phyloP scores from a whole-genome alignment of 2,888 invertebrate species.

The Apodemia mormo region DNA sequence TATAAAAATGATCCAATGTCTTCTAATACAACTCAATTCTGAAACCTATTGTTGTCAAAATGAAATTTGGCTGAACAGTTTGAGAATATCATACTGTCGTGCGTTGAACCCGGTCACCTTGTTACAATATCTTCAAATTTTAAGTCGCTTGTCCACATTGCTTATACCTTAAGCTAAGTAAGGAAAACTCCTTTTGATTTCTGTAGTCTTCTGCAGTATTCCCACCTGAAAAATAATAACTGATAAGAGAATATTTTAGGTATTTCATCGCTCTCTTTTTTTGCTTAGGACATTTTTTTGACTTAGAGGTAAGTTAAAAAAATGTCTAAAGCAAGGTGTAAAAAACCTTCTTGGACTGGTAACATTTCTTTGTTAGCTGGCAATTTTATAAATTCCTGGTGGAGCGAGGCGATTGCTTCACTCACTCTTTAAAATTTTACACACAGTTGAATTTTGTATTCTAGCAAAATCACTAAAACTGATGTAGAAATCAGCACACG shows the following conservation, averaged over 20 bases:
- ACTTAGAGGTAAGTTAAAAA: not conserved
- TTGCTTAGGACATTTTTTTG: not conserved
- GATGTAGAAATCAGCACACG: too few species aligned
- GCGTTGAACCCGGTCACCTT: conserved; percentile 17
- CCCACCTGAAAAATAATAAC: conserved; percentile 8
- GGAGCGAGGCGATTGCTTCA: not conserved
- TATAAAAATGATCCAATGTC: conserved; percentile 28
- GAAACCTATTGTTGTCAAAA: not conserved
- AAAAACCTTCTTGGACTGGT: not conserved
- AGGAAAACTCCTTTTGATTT: not conserved
- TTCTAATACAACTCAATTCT: conserved; percentile 14
- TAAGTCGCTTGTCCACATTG: conserved; percentile 1
- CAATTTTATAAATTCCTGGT: not conserved
- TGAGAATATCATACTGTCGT: conserved; percentile 19
- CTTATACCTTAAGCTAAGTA: not conserved
- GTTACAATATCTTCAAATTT: conserved; percentile 19
- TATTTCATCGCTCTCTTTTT: not conserved
- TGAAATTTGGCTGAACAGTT: conserved; percentile 2
- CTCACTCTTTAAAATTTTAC: not conserved
- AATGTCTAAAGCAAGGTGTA: not conserved
- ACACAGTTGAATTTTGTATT: not conserved
- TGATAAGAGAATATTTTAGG: not conserved
- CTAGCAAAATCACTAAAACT: not conserved
- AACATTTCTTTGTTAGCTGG: not conserved
- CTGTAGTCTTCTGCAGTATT: conserved; percentile 12